Conservation (phyloP, 2,797 vertebrate species). For the Arctocebus calabarensis region DNA sequence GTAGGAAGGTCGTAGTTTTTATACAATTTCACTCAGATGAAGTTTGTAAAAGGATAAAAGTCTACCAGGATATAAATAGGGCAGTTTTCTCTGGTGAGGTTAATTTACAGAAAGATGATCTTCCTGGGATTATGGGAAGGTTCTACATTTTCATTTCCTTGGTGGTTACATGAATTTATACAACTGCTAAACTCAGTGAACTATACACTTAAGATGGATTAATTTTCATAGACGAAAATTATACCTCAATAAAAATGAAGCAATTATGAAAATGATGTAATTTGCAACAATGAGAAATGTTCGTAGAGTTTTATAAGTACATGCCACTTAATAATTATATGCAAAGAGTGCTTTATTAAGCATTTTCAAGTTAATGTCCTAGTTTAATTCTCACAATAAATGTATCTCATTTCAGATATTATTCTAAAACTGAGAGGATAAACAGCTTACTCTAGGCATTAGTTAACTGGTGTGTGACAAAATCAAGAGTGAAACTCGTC, state of each 20-base stretch:
- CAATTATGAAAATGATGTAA: background rate
- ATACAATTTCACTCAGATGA: background rate
- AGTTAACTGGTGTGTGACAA: background rate
- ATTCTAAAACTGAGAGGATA: background rate
- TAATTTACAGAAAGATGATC: background rate
- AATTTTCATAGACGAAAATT: background rate
- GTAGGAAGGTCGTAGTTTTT: background rate
- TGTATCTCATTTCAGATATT: background rate
- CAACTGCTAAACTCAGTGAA: background rate
- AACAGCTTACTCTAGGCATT: background rate
- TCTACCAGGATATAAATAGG: too few relatives aligned
- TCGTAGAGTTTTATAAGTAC: background rate
- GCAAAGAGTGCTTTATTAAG: rapidly evolving
- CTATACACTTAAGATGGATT: background rate
- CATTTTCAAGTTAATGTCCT: rapidly evolving
- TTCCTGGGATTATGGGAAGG: background rate
- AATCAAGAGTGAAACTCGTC: too few relatives aligned
- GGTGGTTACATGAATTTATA: background rate
- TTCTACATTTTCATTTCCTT: background rate
- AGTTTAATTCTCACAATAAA: background rate
- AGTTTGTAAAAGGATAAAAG: background rate
- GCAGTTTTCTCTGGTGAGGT: background rate
- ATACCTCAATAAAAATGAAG: background rate
- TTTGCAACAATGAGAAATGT: background rate
- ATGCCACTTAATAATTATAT: rapidly evolving